These are phyloP conservation scores for Platichthys stellatus DNA, from an alignment of 2,113 vertebrate genomes.

Conservation along the genomic window DNA sequence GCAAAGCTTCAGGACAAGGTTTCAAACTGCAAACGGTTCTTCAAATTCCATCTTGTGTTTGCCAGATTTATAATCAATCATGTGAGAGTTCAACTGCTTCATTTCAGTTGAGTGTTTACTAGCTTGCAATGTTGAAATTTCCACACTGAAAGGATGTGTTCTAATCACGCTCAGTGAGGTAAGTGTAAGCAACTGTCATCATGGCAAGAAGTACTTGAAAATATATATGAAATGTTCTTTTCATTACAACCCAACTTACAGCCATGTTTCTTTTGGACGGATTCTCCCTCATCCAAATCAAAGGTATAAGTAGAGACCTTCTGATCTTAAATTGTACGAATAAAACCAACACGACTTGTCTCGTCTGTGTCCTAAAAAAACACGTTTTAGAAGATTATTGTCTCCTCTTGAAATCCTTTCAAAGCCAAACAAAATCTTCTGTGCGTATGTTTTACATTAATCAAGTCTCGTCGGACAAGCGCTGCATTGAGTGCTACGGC, in stretches of 20 bases:
- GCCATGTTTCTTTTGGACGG: neutral
- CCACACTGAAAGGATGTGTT: neutral
- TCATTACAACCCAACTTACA: neutral
- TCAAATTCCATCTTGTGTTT: neutral
- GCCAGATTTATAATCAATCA: neutral
- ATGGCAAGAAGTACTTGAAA: too few species aligned
- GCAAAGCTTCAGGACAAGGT: neutral
- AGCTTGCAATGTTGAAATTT: neutral
- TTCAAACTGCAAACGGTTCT: neutral
- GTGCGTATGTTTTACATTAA: slow-evolving; percentile 8
- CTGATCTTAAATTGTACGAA: neutral
- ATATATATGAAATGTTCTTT: neutral
- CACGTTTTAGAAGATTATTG: neutral
- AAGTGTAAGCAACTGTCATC: neutral
- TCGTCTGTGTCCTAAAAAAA: neutral
- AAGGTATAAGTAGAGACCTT: neutral
- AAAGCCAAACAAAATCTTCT: neutral
- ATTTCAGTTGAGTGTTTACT: neutral
- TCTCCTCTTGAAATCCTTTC: neutral
- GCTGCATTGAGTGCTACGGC: neutral
- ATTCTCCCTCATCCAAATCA: neutral
- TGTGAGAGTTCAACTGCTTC: neutral
- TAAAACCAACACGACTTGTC: neutral
- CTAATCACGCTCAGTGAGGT: neutral
- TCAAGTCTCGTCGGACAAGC: neutral